phyloP scores from a whole-genome alignment of 2,797 vertebrate genomes.

The Pteropus rufus region DNA sequence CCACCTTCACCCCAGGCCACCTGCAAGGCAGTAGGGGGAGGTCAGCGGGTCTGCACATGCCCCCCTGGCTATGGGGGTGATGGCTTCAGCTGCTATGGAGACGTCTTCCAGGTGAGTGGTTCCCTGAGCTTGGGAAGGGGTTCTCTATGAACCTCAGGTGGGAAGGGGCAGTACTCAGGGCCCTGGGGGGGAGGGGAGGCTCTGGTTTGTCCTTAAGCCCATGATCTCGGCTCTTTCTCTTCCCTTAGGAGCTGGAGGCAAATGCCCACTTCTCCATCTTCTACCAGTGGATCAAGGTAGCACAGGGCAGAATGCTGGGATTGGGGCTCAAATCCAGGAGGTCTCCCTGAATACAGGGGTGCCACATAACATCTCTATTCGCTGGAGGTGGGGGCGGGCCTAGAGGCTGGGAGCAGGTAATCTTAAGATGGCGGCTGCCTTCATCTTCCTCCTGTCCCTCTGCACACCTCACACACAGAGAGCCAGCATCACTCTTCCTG shows the following conservation, averaged over 20 bases:
- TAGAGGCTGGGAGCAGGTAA: background rate
- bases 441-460: constrained; percentile 14
- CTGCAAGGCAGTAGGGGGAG: constrained; percentile 80
- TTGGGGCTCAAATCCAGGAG: background rate
- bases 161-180: background rate
- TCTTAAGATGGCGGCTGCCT: background rate
- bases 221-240: background rate
- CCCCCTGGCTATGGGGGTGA: constrained; percentile 86
- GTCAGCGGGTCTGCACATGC: constrained; percentile 86
- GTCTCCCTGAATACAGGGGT: background rate
- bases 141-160: background rate
- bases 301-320: background rate
- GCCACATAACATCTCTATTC: background rate
- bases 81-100: constrained; percentile 89
- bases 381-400: background rate
- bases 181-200: background rate
- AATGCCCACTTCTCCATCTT: constrained; percentile 82
- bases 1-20: constrained; percentile 83
- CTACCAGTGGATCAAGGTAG: constrained; percentile 86
- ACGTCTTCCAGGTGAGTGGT: constrained; percentile 84
- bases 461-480: constrained; percentile 58
- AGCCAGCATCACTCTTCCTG: constrained; percentile 78
- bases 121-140: background rate
- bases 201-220: background rate
- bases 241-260: constrained; percentile 88